phyloP scores from a whole-genome alignment of 2,797 vertebrate genomes.

The Onychomys leucogaster region DNA sequence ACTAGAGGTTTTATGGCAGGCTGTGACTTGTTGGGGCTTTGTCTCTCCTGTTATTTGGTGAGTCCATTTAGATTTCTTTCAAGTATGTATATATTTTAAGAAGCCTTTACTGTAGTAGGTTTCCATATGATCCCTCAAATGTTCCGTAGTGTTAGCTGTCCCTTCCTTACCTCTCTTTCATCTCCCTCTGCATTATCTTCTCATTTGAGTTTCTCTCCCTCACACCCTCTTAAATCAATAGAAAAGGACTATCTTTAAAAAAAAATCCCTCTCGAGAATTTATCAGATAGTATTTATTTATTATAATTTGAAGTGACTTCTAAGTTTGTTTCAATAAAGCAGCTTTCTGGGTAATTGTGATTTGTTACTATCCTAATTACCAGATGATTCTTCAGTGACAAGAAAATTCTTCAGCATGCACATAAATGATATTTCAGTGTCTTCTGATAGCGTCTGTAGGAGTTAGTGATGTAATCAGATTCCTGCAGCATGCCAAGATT shows the following conservation, averaged over 20 bases:
- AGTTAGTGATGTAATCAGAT: background rate
- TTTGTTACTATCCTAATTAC: constrained; percentile 75
- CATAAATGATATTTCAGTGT: background rate
- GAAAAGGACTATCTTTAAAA: constrained; percentile 75
- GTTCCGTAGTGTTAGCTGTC: background rate
- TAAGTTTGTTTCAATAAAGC: constrained; percentile 82
- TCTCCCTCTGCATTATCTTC: background rate
- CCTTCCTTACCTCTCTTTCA: background rate
- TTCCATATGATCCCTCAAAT: background rate
- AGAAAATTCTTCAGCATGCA: background rate
- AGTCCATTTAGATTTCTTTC: background rate
- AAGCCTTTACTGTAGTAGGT: background rate
- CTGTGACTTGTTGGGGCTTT: background rate
- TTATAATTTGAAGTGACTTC: constrained; percentile 82
- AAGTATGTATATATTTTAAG: background rate
- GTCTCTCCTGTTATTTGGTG: background rate
- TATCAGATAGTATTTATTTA: constrained; percentile 82
- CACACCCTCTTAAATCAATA: background rate
- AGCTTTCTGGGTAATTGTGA: constrained; percentile 79
- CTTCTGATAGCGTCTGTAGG: background rate
- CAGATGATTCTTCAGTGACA: background rate
- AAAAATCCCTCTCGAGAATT: constrained; percentile 81
- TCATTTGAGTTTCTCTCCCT: no score
- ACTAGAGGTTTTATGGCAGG: background rate
- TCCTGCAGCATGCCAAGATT: background rate